Evolutionary conservation across 1,140 invertebrate genomes (phyloP), one percentile per base, ranked within the genome.

Genomic region (honey bee (Apis mellifera)): DNA sequence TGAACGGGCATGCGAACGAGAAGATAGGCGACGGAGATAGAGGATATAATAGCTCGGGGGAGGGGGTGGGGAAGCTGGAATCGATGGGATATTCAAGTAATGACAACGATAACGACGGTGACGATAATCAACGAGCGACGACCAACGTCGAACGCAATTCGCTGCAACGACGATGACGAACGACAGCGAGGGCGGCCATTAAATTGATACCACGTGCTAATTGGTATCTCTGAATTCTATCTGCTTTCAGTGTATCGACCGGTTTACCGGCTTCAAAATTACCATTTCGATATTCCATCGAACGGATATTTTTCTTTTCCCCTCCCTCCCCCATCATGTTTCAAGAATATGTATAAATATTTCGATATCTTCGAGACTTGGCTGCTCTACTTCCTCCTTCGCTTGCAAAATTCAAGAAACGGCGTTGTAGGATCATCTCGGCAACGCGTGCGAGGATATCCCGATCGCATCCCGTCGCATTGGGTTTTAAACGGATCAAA

Each of bases 1-100:
- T 82, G 79, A 76, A 82, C 75, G 66, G 17, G 50, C 66, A 13
- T n/a, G n/a, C 64, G 17, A 69, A 19, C 55, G 42, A 59, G 79
- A 52, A 55, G 70, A 50, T 59, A 23, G 21, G 32, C 21, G 65
- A 5, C 19, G 13, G 54, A 26, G 65, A 71, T 70, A 74, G n/a
- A 65, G 75, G 55, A n/a, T 13, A n/a, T 19, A 60, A 21, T 50
- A 69, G 55, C 52, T n/a, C 52, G 62, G n/a, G 23, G 59, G 17
- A 59, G 65, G 62, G n/a, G 23, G 59, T 13, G 66, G 65, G 19
- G 54, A 21, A 68, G 77, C 59, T 50, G 54, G 50, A 81, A 74
- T 73, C 77, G 78, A 87, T 86, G 68, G 86, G 78, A 80, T 87
- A 86, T 86, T 86, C 86, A 87, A 87, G 84, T 88, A 88, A 88